phyloP scores from a whole-genome alignment of 2,797 vertebrate genomes.

The Numenius phaeopus region DNA sequence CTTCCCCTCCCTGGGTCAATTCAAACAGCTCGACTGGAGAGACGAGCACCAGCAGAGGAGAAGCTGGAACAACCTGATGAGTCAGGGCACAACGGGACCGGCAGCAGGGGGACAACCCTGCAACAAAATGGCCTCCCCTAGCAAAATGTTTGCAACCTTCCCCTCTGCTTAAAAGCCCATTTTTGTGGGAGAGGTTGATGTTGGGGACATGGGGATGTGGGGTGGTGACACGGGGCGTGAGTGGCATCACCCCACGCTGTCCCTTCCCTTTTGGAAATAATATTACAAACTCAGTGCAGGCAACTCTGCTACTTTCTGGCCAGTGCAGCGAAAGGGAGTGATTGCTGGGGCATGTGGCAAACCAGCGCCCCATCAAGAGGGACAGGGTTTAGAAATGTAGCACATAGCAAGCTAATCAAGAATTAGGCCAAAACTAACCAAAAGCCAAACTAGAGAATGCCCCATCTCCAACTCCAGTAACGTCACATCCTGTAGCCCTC shows the following conservation, averaged over 20 bases:
- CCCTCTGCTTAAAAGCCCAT: background rate
- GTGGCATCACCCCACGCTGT: background rate
- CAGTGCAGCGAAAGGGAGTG: background rate
- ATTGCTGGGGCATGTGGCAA: background rate
- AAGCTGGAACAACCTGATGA: background rate
- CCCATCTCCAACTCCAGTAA: background rate
- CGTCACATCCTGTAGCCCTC: background rate
- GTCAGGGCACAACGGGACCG: too few species aligned
- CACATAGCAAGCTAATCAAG: background rate
- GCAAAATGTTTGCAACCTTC: background rate
- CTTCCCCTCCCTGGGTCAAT: background rate
- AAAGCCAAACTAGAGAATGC: background rate
- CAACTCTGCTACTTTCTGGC: fast-evolving
- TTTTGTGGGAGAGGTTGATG: background rate
- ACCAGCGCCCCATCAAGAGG: background rate
- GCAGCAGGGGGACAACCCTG: background rate
- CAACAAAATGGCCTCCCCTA: fast-evolving
- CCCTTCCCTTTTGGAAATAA: background rate
- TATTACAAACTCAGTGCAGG: background rate
- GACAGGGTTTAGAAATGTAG: background rate
- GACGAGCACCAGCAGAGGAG: background rate
- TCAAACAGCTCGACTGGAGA: background rate
- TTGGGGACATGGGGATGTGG: background rate
- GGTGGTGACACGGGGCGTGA: background rate
- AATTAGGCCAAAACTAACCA: background rate